Percentiles rank a stretch among this genome's conserved stretches.
These are phyloP conservation scores for Mormyrus lacerda DNA, from an alignment of 2,113 vertebrate species.

Conservation along the genomic window DNA sequence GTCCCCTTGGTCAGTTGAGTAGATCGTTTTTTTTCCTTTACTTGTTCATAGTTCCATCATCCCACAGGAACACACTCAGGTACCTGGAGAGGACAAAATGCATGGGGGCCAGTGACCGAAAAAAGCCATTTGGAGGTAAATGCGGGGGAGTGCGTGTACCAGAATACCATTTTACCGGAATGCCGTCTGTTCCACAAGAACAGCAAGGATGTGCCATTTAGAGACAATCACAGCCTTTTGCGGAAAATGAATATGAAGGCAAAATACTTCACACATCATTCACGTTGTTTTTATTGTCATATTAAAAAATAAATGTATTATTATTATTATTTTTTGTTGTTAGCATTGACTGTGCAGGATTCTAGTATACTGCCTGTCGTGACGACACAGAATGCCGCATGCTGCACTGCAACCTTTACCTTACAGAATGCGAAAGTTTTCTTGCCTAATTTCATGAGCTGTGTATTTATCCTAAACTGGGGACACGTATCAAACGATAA, in stretches of 20 bases:
- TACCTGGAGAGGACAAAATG: not conserved
- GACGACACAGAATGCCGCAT: not conserved
- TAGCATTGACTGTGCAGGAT: not conserved
- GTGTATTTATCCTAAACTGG: not conserved
- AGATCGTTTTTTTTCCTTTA: not conserved
- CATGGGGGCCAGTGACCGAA: not conserved
- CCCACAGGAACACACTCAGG: not conserved
- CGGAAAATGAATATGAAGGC: not conserved
- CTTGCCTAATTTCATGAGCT: not conserved
- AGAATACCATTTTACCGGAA: not conserved
- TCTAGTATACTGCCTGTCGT: not conserved
- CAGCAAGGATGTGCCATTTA: not conserved
- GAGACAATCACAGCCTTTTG: not conserved
- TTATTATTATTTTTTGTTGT: not conserved
- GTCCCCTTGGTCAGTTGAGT: not conserved
- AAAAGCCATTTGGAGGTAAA: constrained; percentile 1
- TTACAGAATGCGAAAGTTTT: not conserved
- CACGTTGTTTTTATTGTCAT: not conserved
- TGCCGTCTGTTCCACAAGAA: not conserved
- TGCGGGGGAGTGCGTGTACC: not conserved
- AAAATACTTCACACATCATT: not conserved
- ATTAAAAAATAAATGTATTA: not conserved
- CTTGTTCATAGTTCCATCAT: not conserved
- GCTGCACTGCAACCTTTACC: not conserved
- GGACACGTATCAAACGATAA: not conserved